Evolutionary conservation across 2,113 vertebrate species (phyloP).

Genomic region (Plecturocebus donacophilus): DNA sequence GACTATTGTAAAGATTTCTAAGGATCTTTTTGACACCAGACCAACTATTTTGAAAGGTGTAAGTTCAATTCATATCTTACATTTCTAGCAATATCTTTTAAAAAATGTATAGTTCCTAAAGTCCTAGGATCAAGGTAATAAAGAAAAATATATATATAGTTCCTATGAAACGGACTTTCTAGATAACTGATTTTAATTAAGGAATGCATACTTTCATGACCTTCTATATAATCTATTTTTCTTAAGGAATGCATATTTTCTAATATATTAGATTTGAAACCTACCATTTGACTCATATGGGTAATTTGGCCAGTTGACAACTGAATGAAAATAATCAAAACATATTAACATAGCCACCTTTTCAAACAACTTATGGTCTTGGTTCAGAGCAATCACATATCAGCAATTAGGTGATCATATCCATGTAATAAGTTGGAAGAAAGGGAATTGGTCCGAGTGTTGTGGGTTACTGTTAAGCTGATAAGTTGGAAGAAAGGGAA

Average conservation of each 20-base stretch:
- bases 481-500: neutral
- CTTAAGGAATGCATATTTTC: neutral
- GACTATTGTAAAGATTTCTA: neutral
- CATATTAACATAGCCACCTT: fast-evolving
- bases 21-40: neutral
- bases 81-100: neutral
- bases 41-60: neutral
- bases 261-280: neutral
- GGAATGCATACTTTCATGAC: neutral
- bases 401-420: neutral
- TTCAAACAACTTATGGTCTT: neutral
- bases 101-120: neutral
- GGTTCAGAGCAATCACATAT: fast-evolving
- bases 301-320: neutral
- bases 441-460: no score
- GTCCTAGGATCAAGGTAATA: no score
- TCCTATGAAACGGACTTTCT: neutral
- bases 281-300: fast-evolving
- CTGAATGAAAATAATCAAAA: neutral
- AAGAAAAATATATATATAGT: neutral
- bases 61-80: no score
- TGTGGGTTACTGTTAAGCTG: no score
- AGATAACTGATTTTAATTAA: neutral
- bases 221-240: neutral
- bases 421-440: neutral